Conservation (phyloP, 2,113 vertebrate species). For the Astur gentilis region DNA sequence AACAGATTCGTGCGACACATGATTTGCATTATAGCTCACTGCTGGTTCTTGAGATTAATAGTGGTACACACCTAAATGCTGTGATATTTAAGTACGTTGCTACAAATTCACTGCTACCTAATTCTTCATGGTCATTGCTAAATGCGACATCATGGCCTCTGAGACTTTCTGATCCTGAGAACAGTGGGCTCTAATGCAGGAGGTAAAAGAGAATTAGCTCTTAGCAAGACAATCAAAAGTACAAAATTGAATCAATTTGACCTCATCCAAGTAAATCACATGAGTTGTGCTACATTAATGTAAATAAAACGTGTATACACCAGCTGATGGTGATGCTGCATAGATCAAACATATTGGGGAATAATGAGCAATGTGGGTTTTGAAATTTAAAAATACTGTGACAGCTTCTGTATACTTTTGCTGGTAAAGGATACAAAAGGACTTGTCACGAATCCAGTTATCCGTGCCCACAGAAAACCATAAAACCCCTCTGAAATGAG, state of each 20-base stretch:
- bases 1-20: not conserved
- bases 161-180: not conserved
- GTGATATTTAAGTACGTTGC: not conserved
- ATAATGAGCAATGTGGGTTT: not conserved
- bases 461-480: conserved; percentile 9
- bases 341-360: not conserved
- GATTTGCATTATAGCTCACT: not conserved
- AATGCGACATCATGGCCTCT: not conserved
- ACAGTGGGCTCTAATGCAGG: not conserved
- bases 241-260: not conserved
- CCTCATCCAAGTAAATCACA: not conserved
- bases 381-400: not conserved
- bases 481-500: conserved; percentile 17
- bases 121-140: not conserved
- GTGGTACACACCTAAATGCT: not conserved
- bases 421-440: not conserved
- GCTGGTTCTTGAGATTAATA: not conserved
- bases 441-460: not conserved
- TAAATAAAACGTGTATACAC: not conserved
- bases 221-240: not conserved
- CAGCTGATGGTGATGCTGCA: not conserved
- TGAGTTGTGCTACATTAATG: not conserved
- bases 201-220: not conserved
- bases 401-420: not conserved
- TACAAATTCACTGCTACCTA: not conserved